Evolutionary conservation across 2,797 vertebrate species (phyloP).

Genomic region (Poeciliopsis gracilis): DNA sequence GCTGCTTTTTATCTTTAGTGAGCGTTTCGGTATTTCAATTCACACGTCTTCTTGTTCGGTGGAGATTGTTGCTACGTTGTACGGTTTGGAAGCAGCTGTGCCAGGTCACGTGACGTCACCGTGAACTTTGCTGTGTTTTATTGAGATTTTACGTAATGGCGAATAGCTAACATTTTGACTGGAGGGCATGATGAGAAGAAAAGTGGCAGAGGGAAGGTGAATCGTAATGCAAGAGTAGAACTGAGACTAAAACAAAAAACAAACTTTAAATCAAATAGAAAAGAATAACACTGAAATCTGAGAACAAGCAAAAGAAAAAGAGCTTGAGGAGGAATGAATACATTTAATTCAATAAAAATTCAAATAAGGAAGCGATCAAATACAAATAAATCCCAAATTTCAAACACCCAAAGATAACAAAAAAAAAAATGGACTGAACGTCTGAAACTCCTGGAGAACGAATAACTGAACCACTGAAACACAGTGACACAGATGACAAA

Average conservation of each 20-base stretch:
- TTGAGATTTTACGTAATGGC: neutral
- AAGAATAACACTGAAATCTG: neutral
- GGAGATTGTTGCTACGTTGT: neutral
- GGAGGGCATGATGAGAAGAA: neutral
- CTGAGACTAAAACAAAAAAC: neutral
- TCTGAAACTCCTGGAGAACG: neutral
- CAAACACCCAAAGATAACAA: neutral
- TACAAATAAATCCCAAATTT: neutral
- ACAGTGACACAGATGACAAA: neutral
- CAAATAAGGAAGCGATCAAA: neutral
- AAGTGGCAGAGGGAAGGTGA: neutral
- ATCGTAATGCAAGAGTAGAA: neutral
- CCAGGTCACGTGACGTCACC: neutral
- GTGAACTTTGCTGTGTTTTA: neutral
- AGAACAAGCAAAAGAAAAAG: neutral
- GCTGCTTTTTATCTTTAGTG: neutral
- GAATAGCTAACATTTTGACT: neutral
- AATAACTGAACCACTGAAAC: neutral
- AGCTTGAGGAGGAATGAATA: neutral
- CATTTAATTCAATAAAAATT: neutral
- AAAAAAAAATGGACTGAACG: neutral
- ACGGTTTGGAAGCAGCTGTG: neutral
- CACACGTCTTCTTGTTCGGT: neutral
- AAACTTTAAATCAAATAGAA: neutral
- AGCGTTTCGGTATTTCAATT: neutral